phyloP scores from a whole-genome alignment of 2,113 vertebrate genomes.

The Crotophaga sulcirostris region DNA sequence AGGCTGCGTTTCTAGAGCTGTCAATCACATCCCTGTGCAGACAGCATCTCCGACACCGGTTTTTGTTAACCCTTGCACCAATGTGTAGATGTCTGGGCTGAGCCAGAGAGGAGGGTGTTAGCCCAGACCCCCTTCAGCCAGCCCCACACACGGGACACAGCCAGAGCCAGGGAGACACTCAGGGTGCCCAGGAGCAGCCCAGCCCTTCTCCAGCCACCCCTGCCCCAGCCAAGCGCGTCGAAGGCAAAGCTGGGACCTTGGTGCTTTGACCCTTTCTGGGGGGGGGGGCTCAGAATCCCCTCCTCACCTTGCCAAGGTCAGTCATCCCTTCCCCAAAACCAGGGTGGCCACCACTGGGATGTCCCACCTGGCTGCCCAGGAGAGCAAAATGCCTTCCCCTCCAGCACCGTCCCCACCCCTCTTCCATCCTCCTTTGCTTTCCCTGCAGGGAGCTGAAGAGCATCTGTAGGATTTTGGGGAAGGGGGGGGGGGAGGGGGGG shows the following conservation, averaged over 20 bases:
- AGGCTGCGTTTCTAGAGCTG: background rate
- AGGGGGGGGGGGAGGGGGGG: background rate
- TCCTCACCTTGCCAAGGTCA: background rate
- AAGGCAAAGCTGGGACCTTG: background rate
- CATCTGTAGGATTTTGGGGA: background rate
- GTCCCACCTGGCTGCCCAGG: background rate
- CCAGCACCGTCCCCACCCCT: background rate
- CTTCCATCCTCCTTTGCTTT: background rate
- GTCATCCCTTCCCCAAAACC: background rate
- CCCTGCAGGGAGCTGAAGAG: background rate
- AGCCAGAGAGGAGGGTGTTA: background rate
- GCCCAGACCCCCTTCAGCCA: background rate
- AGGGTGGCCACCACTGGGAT: background rate
- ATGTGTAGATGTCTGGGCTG: background rate
- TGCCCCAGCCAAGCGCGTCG: background rate
- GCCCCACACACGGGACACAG: accelerated
- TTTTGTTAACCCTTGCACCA: background rate
- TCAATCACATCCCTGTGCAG: background rate
- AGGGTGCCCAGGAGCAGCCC: background rate
- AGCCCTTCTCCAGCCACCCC: background rate
- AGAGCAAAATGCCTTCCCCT: background rate
- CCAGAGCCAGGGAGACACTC: accelerated
- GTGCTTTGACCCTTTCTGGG: accelerated
- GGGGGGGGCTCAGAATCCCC: background rate
- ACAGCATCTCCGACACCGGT: background rate